These are phyloP conservation scores for Puffinus mauretanicus DNA, from an alignment of 2,113 vertebrate species.

Conservation along the genomic window DNA sequence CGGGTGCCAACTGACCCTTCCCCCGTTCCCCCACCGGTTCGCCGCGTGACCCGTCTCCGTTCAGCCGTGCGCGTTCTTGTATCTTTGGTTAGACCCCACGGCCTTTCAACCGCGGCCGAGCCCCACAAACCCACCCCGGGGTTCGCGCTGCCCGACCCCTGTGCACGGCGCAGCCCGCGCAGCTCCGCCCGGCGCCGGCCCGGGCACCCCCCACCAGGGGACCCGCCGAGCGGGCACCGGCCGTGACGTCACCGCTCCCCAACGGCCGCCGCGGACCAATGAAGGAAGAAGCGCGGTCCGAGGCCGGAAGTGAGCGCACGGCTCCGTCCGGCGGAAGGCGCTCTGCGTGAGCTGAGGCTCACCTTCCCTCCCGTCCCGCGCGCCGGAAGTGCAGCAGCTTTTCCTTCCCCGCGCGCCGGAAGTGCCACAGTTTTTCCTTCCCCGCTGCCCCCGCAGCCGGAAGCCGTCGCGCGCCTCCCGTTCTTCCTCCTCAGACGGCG, in stretches of 20 bases:
- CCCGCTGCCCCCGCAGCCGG: neutral
- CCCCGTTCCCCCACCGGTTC: fast-evolving
- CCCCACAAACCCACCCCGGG: fast-evolving
- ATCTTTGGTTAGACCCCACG: no score
- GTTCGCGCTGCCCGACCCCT: fast-evolving
- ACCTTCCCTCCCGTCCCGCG: fast-evolving
- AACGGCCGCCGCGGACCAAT: no score
- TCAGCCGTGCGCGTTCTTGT: no score
- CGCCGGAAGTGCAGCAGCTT: neutral
- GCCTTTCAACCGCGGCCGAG: no score
- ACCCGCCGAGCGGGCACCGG: no score
- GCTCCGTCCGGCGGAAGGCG: neutral
- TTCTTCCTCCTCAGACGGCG: neutral
- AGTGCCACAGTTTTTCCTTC: fast-evolving
- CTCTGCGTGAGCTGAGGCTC: fast-evolving
- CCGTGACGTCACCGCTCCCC: neutral
- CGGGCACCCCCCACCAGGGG: no score
- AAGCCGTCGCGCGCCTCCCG: fast-evolving
- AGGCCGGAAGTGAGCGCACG: fast-evolving
- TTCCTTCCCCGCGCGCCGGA: neutral
- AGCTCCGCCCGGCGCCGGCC: no score
- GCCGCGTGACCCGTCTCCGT: fast-evolving
- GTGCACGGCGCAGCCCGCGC: fast-evolving
- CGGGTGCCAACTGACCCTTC: fast-evolving
- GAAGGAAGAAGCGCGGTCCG: no score